A percentile compares a stretch with the other conserved stretches of the same genome.
Evolutionary conservation across 2,797 vertebrate genomes (phyloP).

Genomic region (Lagorchestes hirsutus): DNA sequence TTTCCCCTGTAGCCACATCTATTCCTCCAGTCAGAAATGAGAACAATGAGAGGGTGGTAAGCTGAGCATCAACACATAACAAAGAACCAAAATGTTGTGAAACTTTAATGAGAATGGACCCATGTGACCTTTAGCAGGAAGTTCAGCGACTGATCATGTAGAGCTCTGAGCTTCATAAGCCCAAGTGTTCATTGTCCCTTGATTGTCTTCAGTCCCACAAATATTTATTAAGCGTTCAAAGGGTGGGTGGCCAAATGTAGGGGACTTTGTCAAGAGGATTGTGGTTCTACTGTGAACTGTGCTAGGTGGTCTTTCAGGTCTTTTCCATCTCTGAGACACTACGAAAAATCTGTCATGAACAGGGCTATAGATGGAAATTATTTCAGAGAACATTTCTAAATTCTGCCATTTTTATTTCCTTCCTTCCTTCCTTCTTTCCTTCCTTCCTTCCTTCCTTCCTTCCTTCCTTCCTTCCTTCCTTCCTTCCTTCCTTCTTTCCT

Average conservation of each 20-base stretch:
- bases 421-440: background rate
- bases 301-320: background rate
- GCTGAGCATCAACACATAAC: background rate
- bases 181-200: background rate
- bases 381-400: background rate
- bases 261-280: background rate
- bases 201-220: background rate
- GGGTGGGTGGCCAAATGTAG: background rate
- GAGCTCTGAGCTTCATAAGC: background rate
- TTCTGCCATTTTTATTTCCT: background rate
- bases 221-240: background rate
- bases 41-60: background rate
- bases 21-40: background rate
- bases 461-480: rapidly evolving
- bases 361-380: background rate
- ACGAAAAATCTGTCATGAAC: background rate
- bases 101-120: background rate
- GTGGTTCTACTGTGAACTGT: background rate
- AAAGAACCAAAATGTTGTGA: background rate
- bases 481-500: background rate
- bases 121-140: background rate
- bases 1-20: background rate
- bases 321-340: background rate
- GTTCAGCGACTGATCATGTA: background rate
- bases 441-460: too few species aligned